Base-by-base conservation (phyloP, 2,888 invertebrate species). In the Brenthis ino region DNA sequence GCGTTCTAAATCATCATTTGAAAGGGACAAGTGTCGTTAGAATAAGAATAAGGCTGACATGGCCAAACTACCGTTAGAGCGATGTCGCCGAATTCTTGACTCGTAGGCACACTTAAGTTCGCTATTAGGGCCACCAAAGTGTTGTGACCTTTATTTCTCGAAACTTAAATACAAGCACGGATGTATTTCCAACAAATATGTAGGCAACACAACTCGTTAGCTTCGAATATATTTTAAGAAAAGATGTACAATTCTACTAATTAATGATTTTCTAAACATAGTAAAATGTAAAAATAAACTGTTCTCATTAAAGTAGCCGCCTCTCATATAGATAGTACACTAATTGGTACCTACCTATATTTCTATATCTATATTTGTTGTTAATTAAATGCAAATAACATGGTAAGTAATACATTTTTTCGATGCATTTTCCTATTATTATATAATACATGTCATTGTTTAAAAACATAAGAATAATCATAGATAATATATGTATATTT, bases 21-120 rank as follows among this genome's bases (percentile, higher is more conserved):
- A 75, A 73, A 72, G 71, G 68, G 68, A 65, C 67, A 58, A 57
- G 61, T 72, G 75, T 69, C 71, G 64, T 58, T 66, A 65, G 77
- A 75, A 77, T 77, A 72, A 70, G 65, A 77, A 77, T 68, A 69
- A 76, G 71, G 64, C 67, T 65, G 72, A 61, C 70, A 68, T 67
- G 70, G 65, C 60, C 68, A 63, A 71, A 73, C 60, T 67, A 77
- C 77, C 75, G 77, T 77, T 76, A 76, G 61, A 64, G 63, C 65
- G 68, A 58, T 65, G 72, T 67, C 74, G 66, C 74, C 75, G 64
- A 77, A 76, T 76, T 76, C 77, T 74, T 60, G 70, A 69, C 70
- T 68, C 70, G 68, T 67, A 72, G 68, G 68, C 68, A 64, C 60
- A 57, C 69, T 72, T 57, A 65, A 63, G 64, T 67, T 72, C 47